Conservation (phyloP, 2,113 vertebrate species). For the Salvelinus namaycush region DNA sequence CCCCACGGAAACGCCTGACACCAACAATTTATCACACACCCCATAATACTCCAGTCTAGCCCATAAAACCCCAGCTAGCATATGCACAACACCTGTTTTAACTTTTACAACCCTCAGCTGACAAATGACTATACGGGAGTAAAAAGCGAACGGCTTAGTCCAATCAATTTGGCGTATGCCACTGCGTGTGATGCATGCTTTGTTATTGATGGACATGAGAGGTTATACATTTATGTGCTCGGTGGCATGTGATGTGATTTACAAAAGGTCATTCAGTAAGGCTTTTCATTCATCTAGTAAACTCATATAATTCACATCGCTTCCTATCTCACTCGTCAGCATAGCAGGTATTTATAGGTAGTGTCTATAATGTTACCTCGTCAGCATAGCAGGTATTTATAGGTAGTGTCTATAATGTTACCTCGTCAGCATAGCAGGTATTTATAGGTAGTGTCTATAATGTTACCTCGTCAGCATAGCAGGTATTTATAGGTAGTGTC, state of each 20-base stretch:
- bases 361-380: too few species aligned
- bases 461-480: too few species aligned
- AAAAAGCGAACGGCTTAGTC: conserved; percentile 38
- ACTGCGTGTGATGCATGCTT: conserved; percentile 27
- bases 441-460: too few species aligned
- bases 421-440: too few species aligned
- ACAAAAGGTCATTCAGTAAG: neutral
- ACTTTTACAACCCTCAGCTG: conserved; percentile 51
- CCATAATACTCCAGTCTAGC: conserved; percentile 4
- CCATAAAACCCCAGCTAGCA: conserved; percentile 58
- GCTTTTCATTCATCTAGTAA: too few species aligned
- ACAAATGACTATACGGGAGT: conserved; percentile 59
- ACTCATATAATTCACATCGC: too few species aligned
- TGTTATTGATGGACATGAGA: conserved; percentile 41
- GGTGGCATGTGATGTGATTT: conserved; percentile 35
- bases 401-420: too few species aligned
- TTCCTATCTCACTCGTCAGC: too few species aligned
- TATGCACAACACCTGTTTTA: conserved; percentile 60
- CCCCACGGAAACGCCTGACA: conserved; percentile 76
- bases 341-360: too few species aligned
- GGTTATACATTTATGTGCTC: conserved; percentile 51
- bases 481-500: too few species aligned
- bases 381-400: too few species aligned
- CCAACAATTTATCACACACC: conserved; percentile 71
- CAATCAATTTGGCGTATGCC: conserved; percentile 31